Conservation (phyloP, 92 coral and sea anemone species). For the Porites rus region DNA sequence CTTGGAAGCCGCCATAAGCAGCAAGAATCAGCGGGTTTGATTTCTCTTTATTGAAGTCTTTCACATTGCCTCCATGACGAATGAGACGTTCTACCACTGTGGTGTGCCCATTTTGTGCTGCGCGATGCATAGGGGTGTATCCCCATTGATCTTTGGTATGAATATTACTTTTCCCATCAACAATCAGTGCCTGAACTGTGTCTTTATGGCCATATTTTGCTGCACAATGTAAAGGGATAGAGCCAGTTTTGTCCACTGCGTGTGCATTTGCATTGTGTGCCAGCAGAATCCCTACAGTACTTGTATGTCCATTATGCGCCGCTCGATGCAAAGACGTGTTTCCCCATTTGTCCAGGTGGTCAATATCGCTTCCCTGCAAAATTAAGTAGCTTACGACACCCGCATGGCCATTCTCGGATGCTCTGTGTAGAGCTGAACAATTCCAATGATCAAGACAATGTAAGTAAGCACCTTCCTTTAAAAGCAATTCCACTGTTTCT, state of each 20-base stretch:
- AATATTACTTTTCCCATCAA: slow-evolving; percentile 48
- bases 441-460: slow-evolving; percentile 75
- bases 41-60: slow-evolving; percentile 63
- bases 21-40: slow-evolving; percentile 75
- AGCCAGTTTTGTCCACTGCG: slow-evolving; percentile 61
- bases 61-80: slow-evolving; percentile 50
- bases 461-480: slow-evolving; percentile 66
- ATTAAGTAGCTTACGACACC: slow-evolving; percentile 53
- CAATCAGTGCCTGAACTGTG: slow-evolving; percentile 63
- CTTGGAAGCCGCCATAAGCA: slow-evolving; percentile 76
- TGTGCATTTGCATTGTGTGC: slow-evolving; percentile 60
- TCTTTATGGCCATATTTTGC: slow-evolving; percentile 72
- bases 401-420: slow-evolving; percentile 77
- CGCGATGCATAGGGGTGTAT: slow-evolving; percentile 75
- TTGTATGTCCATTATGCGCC: slow-evolving; percentile 75
- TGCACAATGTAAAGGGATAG: slow-evolving; percentile 75
- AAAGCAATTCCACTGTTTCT: slow-evolving; percentile 64
- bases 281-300: slow-evolving; percentile 54
- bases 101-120: slow-evolving; percentile 84
- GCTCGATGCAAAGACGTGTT: slow-evolving; percentile 76
- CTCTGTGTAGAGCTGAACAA: slow-evolving; percentile 76
- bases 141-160: slow-evolving; percentile 77
- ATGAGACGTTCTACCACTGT: slow-evolving; percentile 58
- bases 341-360: slow-evolving; percentile 77
- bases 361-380: slow-evolving; percentile 49